These are phyloP conservation scores for Botia kubotai DNA, from an alignment of 2,797 vertebrate genomes.

Conservation along the genomic window DNA sequence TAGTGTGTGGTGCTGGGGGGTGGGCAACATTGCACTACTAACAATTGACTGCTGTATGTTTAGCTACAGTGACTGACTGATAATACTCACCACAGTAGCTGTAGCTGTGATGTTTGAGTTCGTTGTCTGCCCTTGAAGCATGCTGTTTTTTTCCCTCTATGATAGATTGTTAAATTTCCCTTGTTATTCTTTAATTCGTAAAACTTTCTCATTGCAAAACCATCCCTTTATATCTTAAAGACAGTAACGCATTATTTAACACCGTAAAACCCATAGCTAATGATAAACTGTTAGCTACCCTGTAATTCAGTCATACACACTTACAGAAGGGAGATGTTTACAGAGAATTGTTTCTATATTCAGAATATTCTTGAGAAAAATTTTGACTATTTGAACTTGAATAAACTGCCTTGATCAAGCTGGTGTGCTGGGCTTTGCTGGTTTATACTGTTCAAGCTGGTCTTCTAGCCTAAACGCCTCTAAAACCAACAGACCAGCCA, in stretches of 20 bases:
- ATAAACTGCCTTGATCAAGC: neutral
- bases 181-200: neutral
- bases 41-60: slow-evolving; percentile 69
- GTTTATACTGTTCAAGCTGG: neutral
- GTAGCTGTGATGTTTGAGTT: slow-evolving; percentile 50
- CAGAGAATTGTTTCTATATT: slow-evolving; percentile 37
- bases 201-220: slow-evolving; percentile 20
- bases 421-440: neutral
- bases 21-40: slow-evolving; percentile 66
- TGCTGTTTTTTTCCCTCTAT: slow-evolving; percentile 22
- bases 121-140: slow-evolving; percentile 53
- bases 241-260: slow-evolving; percentile 36
- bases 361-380: neutral
- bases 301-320: neutral
- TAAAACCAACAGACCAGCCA: neutral
- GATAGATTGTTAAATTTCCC: neutral
- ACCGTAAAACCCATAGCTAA: slow-evolving; percentile 3
- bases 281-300: neutral
- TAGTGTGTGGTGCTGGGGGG: slow-evolving; percentile 58
- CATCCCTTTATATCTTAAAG: neutral
- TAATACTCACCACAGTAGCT: slow-evolving; percentile 39
- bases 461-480: too few relatives aligned
- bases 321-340: slow-evolving; percentile 43
- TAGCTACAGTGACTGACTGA: slow-evolving; percentile 28
- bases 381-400: neutral